phyloP scores from a whole-genome alignment of 2,113 vertebrate species.

The Festucalex cinctus region DNA sequence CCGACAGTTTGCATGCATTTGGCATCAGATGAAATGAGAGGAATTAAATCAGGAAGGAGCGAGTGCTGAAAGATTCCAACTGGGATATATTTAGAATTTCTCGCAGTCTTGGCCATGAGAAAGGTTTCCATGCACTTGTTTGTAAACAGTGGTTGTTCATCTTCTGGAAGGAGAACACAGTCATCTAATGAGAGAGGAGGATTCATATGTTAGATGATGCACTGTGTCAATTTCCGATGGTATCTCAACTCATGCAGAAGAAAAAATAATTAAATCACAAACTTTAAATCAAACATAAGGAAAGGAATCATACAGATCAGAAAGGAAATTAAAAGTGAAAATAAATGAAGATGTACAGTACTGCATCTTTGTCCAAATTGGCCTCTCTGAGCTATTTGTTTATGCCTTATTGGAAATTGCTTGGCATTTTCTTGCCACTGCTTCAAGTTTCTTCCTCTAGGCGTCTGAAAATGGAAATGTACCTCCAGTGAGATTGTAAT shows the following conservation, averaged over 20 bases:
- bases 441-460: constrained; percentile 2
- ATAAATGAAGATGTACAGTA: constrained; percentile 29
- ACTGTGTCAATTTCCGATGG: constrained; percentile 50
- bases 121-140: not conserved
- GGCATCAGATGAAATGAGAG: constrained; percentile 24
- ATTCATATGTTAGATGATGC: constrained; percentile 49
- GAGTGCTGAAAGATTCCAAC: constrained; percentile 1
- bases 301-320: constrained; percentile 25
- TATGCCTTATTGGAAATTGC: constrained; percentile 9
- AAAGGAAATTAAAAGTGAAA: constrained; percentile 28
- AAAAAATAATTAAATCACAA: constrained; percentile 54
- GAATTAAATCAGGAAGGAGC: constrained; percentile 25
- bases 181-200: constrained; percentile 21
- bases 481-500: constrained; percentile 11
- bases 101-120: not conserved
- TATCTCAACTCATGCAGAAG: constrained; percentile 20
- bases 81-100: not conserved
- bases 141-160: constrained; percentile 17
- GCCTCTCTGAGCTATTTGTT: constrained; percentile 41
- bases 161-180: constrained; percentile 8
- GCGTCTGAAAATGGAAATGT: constrained; percentile 45
- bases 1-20: constrained; percentile 7
- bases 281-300: constrained; percentile 61
- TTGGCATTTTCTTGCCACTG: constrained; percentile 53
- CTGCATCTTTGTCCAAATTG: constrained; percentile 56